Base-by-base conservation (phyloP, 2,113 vertebrate species). In the Cercopithecus mona region DNA sequence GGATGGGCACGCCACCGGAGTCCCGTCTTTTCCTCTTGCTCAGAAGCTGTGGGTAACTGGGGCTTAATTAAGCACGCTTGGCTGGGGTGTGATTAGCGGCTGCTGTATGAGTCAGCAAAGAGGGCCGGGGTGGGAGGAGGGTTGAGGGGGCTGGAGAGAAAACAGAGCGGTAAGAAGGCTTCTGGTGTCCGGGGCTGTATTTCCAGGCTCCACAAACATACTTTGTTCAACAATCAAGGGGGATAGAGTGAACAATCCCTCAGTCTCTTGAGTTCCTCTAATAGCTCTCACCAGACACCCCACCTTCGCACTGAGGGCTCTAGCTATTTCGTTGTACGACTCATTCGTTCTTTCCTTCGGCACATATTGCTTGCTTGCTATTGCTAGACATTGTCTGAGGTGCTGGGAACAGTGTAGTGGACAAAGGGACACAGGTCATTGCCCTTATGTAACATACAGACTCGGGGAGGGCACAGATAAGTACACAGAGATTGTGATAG, bases 51-150 rank as follows among this genome's bases (percentile, higher is more conserved):
- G 95, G 80, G 14, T 64, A 78, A 57, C 38, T 76, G 45, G 64
- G 93, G 61, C 83, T 98, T 97, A 91, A 96, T 98, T 97, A 97
- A 86, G 80, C 80, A 17, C 35, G 90, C 82, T 78, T 88, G 73
- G 70, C 94, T 90, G 88, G 57, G 88, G 64, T 93, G 94, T 93
- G 97, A 98, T 95, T 85, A 96, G 82, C 0, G 25, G 88, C 94
- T 84, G 88, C 93, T 70, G 52, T 70, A 59, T 95, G 96, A 94
- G 88, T 85, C 82, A 91, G 96, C 94, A 68, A 83, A 83, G 48
- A 80, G 17, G 50, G 61, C n/a, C 13, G 8, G 55, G 90, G 76
- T 8, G 22, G 30, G 80, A 57, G 45, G 43, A 38, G 25, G 2
- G 14, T 0, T 0, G 78, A 13, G 23, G 68, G 66, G 82, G 14